Percentiles rank a stretch among this genome's conserved stretches.
Evolutionary conservation across 2,888 invertebrate genomes (phyloP).

Genomic region (Apodemia hepburni): DNA sequence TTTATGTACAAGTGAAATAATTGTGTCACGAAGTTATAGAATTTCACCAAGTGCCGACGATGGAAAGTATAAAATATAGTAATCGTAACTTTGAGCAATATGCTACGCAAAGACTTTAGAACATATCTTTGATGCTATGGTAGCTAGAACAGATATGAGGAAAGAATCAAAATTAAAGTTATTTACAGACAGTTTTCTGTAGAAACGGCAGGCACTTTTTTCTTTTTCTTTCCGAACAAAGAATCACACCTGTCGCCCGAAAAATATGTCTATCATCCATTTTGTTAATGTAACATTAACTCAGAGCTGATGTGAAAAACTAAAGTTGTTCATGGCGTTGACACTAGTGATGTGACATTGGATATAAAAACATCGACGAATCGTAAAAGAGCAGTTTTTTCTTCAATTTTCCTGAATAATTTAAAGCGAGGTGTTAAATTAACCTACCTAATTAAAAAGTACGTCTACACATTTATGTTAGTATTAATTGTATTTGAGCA

Average conservation of each 20-base stretch:
- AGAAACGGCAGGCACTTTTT: background rate
- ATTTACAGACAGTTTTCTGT: background rate
- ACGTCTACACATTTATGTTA: too few relatives aligned
- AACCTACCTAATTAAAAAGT: too few relatives aligned
- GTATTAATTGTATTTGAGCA: too few relatives aligned
- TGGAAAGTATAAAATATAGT: too few relatives aligned
- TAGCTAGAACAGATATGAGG: background rate
- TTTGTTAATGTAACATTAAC: background rate
- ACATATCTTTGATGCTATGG: background rate
- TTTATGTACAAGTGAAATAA: too few relatives aligned
- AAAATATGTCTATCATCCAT: conserved; percentile 1
- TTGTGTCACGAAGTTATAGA: too few relatives aligned
- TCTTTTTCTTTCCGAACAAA: background rate
- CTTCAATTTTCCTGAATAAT: too few relatives aligned
- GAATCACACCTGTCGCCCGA: background rate
- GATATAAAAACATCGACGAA: too few relatives aligned
- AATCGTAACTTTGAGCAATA: too few relatives aligned
- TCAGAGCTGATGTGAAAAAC: background rate
- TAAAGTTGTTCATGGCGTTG: background rate
- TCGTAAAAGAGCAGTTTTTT: too few relatives aligned
- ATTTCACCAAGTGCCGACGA: too few relatives aligned
- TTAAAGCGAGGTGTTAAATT: too few relatives aligned
- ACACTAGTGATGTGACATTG: background rate
- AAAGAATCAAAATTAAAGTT: background rate
- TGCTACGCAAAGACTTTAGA: background rate